Conservation (phyloP, 2,113 vertebrate species). For the Tachysurus vachellii region DNA sequence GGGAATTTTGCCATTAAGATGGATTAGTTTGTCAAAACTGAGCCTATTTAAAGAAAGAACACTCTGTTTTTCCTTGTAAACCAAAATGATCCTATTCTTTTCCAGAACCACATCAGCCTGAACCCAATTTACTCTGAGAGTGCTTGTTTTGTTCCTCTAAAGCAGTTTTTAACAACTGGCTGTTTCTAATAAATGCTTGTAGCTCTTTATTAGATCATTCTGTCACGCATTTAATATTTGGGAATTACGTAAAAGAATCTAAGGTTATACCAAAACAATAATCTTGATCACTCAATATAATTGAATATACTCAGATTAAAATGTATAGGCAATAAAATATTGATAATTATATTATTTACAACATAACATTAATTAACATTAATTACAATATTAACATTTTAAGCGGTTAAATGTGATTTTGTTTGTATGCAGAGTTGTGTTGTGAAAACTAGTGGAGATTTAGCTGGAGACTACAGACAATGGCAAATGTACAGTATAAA, state of each 20-base stretch:
- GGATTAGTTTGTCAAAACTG: background rate
- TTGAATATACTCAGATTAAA: background rate
- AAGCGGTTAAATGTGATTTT: background rate
- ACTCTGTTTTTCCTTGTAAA: conserved; percentile 28
- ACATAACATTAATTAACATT: background rate
- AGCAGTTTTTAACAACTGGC: conserved; percentile 4
- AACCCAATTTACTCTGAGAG: conserved; percentile 44
- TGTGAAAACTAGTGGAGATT: background rate
- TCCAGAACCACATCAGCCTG: conserved; percentile 47
- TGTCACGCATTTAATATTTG: background rate
- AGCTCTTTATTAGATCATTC: background rate
- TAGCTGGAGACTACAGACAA: background rate
- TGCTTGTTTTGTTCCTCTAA: conserved; percentile 12
- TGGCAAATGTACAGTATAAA: background rate
- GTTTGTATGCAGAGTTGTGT: background rate
- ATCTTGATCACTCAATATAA: background rate
- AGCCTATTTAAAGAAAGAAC: conserved; percentile 20
- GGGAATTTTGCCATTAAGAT: background rate
- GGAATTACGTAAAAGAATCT: background rate
- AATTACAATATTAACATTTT: background rate
- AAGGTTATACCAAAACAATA: background rate
- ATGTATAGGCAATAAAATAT: background rate
- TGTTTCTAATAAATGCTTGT: conserved; percentile 28
- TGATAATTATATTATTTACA: background rate
- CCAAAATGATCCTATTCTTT: conserved; percentile 18